These are phyloP conservation scores for Bruchidius siliquastri DNA, from an alignment of 2,888 invertebrate genomes.

Conservation along the genomic window DNA sequence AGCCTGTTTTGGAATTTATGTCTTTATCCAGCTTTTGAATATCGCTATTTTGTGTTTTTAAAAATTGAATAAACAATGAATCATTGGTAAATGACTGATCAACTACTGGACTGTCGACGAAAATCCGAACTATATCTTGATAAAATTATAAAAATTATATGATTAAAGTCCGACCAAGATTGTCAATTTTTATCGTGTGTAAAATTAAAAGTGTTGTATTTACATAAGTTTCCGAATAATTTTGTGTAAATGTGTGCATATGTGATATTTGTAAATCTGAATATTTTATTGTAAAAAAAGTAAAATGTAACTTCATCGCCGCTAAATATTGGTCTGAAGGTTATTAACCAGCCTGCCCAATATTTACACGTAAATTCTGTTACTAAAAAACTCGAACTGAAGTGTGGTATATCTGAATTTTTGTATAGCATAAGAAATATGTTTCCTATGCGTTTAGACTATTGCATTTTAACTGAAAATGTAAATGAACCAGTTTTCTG, in stretches of 20 bases:
- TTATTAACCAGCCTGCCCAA: not conserved
- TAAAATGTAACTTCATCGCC: conserved; percentile 28
- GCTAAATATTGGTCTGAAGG: conserved; percentile 12
- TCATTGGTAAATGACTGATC: not conserved
- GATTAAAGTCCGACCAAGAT: conserved; percentile 8
- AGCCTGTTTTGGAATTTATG: not conserved
- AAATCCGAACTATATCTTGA: not conserved
- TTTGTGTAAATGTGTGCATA: conserved; percentile 25
- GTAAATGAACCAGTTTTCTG: conserved; percentile 29
- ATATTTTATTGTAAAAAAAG: conserved; percentile 45
- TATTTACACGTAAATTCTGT: conserved; percentile 19
- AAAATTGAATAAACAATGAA: not conserved
- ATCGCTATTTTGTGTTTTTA: not conserved
- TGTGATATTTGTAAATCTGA: conserved; percentile 33
- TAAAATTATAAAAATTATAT: conserved; percentile 8
- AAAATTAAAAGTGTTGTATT: conserved; percentile 17
- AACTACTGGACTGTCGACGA: not conserved
- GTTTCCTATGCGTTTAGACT: conserved; percentile 46
- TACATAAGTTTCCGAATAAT: conserved; percentile 10
- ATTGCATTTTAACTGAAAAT: conserved; percentile 44
- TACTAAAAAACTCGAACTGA: conserved; percentile 39
- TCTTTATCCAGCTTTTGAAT: not conserved
- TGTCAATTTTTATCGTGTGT: not conserved
- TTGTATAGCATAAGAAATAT: conserved; percentile 43
- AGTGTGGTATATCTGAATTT: conserved; percentile 47